phyloP scores from a whole-genome alignment of 2,888 invertebrate species.

The Archips xylosteana region DNA sequence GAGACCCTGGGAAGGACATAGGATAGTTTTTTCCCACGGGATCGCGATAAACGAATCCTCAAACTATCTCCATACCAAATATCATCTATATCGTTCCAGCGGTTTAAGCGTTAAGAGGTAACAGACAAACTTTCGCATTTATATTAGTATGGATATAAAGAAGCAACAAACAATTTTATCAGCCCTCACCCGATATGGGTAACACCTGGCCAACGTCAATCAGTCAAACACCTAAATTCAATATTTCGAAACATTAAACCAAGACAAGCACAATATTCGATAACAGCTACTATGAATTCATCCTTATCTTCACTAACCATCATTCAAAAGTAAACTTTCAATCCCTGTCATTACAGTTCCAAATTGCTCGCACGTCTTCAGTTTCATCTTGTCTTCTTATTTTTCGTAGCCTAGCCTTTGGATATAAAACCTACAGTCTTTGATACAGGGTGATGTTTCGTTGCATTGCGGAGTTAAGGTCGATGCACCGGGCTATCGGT shows the following conservation, averaged over 20 bases:
- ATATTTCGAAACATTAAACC: slow-evolving; percentile 80
- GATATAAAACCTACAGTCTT: slow-evolving; percentile 61
- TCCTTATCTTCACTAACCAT: slow-evolving; percentile 66
- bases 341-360: slow-evolving; percentile 54
- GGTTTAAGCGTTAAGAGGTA: too few species aligned
- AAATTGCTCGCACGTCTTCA: slow-evolving; percentile 71
- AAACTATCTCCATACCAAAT: too few species aligned
- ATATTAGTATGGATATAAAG: too few species aligned
- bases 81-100: too few species aligned
- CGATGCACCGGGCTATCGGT: slow-evolving; percentile 82
- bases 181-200: slow-evolving; percentile 45
- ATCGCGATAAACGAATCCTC: too few species aligned
- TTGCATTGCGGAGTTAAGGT: slow-evolving; percentile 64
- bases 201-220: slow-evolving; percentile 59
- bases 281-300: slow-evolving; percentile 77
- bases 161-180: slow-evolving; percentile 22
- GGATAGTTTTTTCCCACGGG: too few species aligned
- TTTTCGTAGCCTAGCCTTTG: slow-evolving; percentile 64
- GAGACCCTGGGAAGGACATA: too few species aligned
- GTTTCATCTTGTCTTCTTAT: slow-evolving; percentile 84
- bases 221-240: slow-evolving; percentile 65
- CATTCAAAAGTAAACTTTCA: slow-evolving; percentile 47
- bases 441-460: slow-evolving; percentile 56
- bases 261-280: slow-evolving; percentile 81
- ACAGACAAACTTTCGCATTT: too few species aligned